Percentiles rank a stretch among this genome's conserved stretches.
phyloP scores from a whole-genome alignment of 2,113 vertebrate species.

The Istiophorus platypterus region DNA sequence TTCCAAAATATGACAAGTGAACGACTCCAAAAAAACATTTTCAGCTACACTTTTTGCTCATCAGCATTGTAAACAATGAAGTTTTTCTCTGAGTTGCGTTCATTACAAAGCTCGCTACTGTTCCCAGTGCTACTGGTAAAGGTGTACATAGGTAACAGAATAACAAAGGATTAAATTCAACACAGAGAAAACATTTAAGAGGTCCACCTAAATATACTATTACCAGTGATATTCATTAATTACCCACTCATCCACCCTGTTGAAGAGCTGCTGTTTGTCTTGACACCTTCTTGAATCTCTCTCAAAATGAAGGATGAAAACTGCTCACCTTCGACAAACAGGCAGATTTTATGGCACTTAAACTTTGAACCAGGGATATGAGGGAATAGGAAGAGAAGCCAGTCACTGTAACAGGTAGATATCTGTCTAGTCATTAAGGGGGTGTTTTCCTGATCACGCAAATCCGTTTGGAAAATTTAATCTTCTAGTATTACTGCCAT shows the following conservation, averaged over 20 bases:
- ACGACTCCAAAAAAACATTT: too few relatives aligned
- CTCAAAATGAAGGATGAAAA: constrained; percentile 35
- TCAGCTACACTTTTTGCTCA: neutral
- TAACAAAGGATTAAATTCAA: neutral
- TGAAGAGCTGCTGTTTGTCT: neutral
- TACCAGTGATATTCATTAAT: constrained; percentile 42
- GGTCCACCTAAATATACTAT: constrained; percentile 21
- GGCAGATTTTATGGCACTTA: constrained; percentile 77
- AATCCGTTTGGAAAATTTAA: neutral
- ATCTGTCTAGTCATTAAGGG: neutral
- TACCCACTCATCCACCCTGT: neutral
- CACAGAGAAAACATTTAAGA: neutral
- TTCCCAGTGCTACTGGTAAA: neutral
- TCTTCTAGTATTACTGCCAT: too few relatives aligned
- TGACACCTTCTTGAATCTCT: neutral
- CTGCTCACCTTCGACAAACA: neutral
- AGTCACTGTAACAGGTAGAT: neutral
- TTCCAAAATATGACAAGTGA: neutral
- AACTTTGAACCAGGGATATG: constrained; percentile 77
- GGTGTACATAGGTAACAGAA: neutral
- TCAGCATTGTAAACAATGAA: neutral
- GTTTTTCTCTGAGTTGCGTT: neutral
- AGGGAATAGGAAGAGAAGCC: constrained; percentile 35
- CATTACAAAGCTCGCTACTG: neutral
- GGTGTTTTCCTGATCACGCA: neutral